Evolutionary conservation across 2,888 invertebrate species (phyloP), one percentile per base, ranked within the genome.

Genomic region (Therioaphis trifolii): DNA sequence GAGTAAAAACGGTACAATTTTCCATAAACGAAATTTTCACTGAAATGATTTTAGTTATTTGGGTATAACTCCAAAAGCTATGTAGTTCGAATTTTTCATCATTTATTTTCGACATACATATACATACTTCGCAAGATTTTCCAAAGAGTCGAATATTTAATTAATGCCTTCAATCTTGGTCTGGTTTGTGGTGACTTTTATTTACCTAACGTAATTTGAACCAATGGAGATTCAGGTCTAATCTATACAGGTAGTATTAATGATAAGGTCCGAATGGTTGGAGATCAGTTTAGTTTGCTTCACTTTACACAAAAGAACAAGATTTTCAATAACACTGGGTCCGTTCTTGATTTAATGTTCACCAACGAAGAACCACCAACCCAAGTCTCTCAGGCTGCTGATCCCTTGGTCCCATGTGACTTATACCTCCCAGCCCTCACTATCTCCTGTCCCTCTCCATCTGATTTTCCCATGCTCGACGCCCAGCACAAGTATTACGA

Each of bases 101-200:
- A n/a, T n/a, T n/a, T n/a, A n/a, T n/a, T n/a, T n/a, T n/a, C n/a
- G n/a, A n/a, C n/a, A n/a, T n/a, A n/a, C n/a, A n/a, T n/a, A n/a
- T n/a, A n/a, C n/a, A n/a, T n/a, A n/a, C n/a, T n/a, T n/a, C n/a
- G n/a, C n/a, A n/a, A n/a, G n/a, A n/a, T n/a, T n/a, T n/a, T n/a
- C n/a, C n/a, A n/a, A n/a, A n/a, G n/a, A n/a, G n/a, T n/a, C n/a
- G n/a, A n/a, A n/a, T n/a, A n/a, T n/a, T n/a, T n/a, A n/a, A n/a
- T n/a, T 69, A 7, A 69, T 43, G 14, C n/a, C 21, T 69, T 12
- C 15, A 11, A 68, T 40, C n/a, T 68, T 35, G 40, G 68, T 43
- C 11, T 68, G 1, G 68, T 68, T 21, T 55, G 46, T 71, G 49
- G 49, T 24, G 49, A 71, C 15, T 71, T 71, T 15, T 49, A 71